Base-by-base conservation (phyloP, 2,888 invertebrate species). In the Calephelis perditalis region DNA sequence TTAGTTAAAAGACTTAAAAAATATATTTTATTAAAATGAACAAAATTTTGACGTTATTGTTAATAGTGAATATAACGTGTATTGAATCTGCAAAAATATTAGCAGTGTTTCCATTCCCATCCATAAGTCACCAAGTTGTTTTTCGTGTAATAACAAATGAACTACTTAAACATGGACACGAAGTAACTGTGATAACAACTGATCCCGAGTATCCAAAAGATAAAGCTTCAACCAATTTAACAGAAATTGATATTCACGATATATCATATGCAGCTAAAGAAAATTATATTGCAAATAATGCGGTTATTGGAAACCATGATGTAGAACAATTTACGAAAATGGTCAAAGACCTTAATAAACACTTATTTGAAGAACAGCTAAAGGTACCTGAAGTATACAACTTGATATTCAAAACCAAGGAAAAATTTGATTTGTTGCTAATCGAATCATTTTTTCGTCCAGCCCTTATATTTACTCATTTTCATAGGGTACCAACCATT, bases 151-250 rank as follows among this genome's bases (percentile, higher is more conserved):
- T 91, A 2, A 77, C 78, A 15, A 72, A 78, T 6, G 85, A 84
- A 45, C 67, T 92, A 15, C 77, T 77, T 0, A 77, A 67, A 58
- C 71, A 81, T 10, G 91, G 91, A 0, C 91, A 92, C 59, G 77
- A 91, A 57, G 67, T 92, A 0, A 76, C 82, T 0, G 72, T 88
- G 0, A 66, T 88, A 0, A 86, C 91, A 1, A 62, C 88, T 37
- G 26, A 26, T 26, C 26, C 26, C 1, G 26, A 26, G 26, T 26
- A 26, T 26, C 26, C 26, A 26, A 26, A 74, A 64, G 78, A 70
- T 12, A 26, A 67, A 52, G 11, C 70, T 5, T 75, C 77, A 3
- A 37, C 58, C 7, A 90, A 87, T 63, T 69, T 86, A 2, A 84
- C 74, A 1, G 84, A 88, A 71, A 82, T 89, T 2, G 74, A 82